phyloP scores from a whole-genome alignment of 2,113 vertebrate species.

The Petrocephalus zakoni region DNA sequence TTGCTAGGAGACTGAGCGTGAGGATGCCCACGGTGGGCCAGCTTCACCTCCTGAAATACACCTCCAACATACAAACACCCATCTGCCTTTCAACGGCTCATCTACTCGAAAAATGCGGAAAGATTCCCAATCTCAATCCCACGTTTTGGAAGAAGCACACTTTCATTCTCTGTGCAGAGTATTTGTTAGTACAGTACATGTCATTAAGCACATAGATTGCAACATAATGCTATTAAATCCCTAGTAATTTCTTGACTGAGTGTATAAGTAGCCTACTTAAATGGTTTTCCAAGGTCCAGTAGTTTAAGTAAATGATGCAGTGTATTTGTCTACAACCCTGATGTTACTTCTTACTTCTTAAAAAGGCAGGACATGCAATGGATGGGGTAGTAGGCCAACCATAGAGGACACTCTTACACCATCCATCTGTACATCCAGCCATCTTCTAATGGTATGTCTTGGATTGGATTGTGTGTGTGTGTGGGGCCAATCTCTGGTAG shows the following conservation, averaged over 20 bases:
- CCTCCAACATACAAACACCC: neutral
- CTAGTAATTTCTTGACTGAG: neutral
- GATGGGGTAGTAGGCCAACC: neutral
- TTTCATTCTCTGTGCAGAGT: neutral
- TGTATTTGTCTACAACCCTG: neutral
- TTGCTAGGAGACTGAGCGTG: constrained; percentile 36
- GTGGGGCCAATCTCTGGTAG: neutral
- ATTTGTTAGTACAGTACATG: neutral
- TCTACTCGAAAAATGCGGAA: neutral
- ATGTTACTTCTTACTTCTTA: neutral
- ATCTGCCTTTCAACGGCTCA: neutral
- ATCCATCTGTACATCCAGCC: neutral
- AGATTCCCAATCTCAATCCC: neutral
- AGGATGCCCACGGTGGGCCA: constrained; percentile 20
- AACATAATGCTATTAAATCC: neutral
- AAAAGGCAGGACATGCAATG: neutral
- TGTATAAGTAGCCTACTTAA: neutral
- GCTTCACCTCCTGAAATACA: neutral
- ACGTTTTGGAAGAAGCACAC: neutral
- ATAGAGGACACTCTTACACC: neutral
- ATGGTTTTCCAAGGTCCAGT: neutral
- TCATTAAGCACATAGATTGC: neutral
- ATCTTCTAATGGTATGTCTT: neutral
- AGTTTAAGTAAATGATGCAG: neutral
- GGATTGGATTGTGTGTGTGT: neutral